Conservation (phyloP, 2,113 vertebrate species). For the Megaleporinus macrocephalus region DNA sequence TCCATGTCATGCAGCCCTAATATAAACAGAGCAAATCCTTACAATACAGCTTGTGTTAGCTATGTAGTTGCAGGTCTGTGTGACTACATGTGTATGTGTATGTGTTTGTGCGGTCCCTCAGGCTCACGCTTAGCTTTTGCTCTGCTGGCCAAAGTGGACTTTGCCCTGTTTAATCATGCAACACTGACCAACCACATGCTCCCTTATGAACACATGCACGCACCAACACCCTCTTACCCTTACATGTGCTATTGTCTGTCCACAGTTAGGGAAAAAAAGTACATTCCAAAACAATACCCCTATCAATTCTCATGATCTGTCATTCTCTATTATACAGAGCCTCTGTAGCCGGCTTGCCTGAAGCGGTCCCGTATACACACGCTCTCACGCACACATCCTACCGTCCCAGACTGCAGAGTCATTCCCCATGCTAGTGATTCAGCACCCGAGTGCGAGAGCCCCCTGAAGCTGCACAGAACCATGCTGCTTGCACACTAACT, state of each 20-base stretch:
- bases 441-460: neutral
- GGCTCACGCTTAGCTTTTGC: neutral
- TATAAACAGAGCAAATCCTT: neutral
- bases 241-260: neutral
- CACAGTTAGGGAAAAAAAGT: constrained; percentile 4
- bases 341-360: neutral
- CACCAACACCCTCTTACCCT: neutral
- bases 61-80: neutral
- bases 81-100: neutral
- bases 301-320: constrained; percentile 10
- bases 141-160: constrained; percentile 1
- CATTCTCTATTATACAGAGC: neutral
- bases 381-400: constrained; percentile 46
- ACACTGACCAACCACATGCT: neutral
- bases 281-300: constrained; percentile 12
- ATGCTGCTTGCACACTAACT: neutral
- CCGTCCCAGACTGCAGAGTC: constrained; percentile 52
- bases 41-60: neutral
- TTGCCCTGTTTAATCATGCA: constrained; percentile 34
- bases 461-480: constrained; percentile 4
- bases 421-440: constrained; percentile 56
- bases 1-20: neutral
- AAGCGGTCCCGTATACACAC: constrained; percentile 2
- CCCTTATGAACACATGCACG: neutral
- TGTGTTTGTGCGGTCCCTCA: neutral